Percentiles rank a stretch among this genome's conserved stretches.
Conservation (phyloP, 2,888 invertebrate genomes). For the Phasia obesa region DNA sequence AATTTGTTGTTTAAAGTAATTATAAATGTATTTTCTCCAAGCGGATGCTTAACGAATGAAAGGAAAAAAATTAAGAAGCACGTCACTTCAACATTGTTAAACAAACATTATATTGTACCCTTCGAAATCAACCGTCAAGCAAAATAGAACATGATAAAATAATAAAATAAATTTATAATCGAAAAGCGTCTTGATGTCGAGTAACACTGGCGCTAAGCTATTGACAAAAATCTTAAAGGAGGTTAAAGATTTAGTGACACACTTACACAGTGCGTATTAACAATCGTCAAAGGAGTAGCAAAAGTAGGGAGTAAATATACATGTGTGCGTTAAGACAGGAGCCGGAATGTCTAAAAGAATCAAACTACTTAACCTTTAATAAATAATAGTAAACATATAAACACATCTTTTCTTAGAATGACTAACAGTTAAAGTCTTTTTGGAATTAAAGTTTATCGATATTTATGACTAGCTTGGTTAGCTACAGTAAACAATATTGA, state of each 20-base stretch:
- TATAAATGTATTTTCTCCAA: too few relatives aligned
- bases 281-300: background rate
- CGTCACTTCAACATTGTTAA: too few relatives aligned
- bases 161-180: constrained; percentile 62
- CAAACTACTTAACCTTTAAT: constrained; percentile 35
- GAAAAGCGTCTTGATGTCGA: constrained; percentile 71
- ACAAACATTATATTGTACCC: background rate
- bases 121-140: background rate
- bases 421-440: too few relatives aligned
- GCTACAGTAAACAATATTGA: too few relatives aligned
- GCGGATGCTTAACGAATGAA: too few relatives aligned
- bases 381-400: background rate
- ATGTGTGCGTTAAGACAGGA: constrained; percentile 38
- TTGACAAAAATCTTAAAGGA: constrained; percentile 38
- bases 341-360: constrained; percentile 67
- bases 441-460: too few relatives aligned
- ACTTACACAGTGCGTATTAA: constrained; percentile 10
- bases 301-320: background rate
- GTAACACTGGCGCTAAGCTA: constrained; percentile 66
- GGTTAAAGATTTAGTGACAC: constrained; percentile 45
- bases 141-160: constrained; percentile 37
- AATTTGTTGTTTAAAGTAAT: too few relatives aligned
- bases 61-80: too few relatives aligned
- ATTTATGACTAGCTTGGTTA: too few relatives aligned
- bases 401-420: background rate